Conservation (phyloP, 2,113 vertebrate species). For the Myrmecobius fasciatus region DNA sequence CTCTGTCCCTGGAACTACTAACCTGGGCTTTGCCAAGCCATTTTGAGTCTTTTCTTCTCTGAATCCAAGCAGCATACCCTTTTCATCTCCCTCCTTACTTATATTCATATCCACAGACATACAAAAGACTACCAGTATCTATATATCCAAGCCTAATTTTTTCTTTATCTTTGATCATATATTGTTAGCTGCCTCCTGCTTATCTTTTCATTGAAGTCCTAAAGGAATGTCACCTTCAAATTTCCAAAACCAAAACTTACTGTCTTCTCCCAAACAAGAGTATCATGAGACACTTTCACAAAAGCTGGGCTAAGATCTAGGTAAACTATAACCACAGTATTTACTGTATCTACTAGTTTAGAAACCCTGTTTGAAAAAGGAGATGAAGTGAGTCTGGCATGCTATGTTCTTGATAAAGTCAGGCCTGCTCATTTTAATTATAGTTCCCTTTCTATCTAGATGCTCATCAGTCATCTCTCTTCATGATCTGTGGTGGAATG, state of each 20-base stretch:
- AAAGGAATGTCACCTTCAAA: neutral
- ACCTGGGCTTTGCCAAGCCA: neutral
- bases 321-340: neutral
- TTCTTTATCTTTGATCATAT: neutral
- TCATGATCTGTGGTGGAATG: neutral
- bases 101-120: neutral
- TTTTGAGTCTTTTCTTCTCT: neutral
- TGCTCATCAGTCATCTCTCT: neutral
- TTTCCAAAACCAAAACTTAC: neutral
- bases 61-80: neutral
- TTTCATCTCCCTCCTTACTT: neutral
- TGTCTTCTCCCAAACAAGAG: neutral
- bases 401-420: neutral
- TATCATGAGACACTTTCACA: neutral
- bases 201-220: neutral
- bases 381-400: neutral
- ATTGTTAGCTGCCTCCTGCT: neutral
- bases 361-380: neutral
- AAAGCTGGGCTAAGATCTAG: neutral
- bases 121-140: neutral
- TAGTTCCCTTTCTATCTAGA: neutral
- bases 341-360: neutral
- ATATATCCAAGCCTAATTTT: neutral
- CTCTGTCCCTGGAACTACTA: neutral
- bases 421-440: neutral